Evolutionary conservation across 2,113 vertebrate genomes (phyloP), one percentile per base, ranked within the genome.

Genomic region (Dissostichus mawsoni): DNA sequence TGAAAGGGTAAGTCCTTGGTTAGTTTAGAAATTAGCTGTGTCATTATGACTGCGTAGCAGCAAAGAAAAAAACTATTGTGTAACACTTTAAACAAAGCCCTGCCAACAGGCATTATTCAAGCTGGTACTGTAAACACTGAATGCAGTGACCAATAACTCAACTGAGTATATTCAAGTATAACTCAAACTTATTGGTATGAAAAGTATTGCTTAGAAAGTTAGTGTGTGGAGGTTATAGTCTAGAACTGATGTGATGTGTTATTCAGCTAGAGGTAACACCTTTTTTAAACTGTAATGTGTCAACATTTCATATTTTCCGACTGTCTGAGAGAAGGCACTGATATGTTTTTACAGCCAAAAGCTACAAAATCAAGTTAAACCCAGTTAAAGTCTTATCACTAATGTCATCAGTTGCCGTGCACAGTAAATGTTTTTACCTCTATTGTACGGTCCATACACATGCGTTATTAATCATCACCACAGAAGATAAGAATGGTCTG

Each of bases 401-500:
- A 9, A 17, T n/a, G 66, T 41, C 41, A 14, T 76, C 48, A 41
- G 7, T 18, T 47, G 12, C 47, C 20, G 47, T 25, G 9, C 36
- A 48, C 11, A 53, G 48, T 62, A 25, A 74, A 77, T 41, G 45
- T 25, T 74, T 84, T 83, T 29, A 41, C 36, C 6, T 75, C 2
- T 16, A 11, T 20, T 13, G 53, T 58, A 65, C 64, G 10, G 18
- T 82, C 61, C 80, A 53, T 67, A 29, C 59, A 61, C 11, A 12
- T n/a, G 12, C 17, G 6, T 10, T 62, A 44, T 73, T 63, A 29
- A 71, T 78, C 20, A 29, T 51, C 23, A n/a, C 48, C 14, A 25
- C 16, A 18, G 36, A 8, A 29, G 75, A 90, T 76, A 74, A 84
- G 58, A 53, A 44, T 14, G 18, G 59, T 6, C 14, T 71, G 55